Evolutionary conservation across 2,888 invertebrate species (phyloP).

Genomic region (Isoperla grammatica): DNA sequence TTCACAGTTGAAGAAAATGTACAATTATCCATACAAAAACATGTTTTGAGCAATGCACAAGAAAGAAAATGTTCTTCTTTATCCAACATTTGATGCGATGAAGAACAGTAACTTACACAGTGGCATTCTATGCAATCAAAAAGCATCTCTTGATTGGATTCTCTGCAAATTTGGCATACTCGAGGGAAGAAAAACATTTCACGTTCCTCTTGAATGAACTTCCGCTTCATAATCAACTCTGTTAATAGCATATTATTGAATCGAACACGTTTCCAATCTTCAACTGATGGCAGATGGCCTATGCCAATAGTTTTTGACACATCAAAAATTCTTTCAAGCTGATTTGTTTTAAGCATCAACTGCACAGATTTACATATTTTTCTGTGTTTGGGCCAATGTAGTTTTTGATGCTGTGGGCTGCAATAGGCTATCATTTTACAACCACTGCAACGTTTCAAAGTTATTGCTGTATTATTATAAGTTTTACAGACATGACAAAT

Average conservation of each 20-base stretch:
- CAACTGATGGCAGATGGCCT: neutral
- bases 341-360: conserved; percentile 30
- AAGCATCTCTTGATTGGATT: conserved; percentile 25
- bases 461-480: conserved; percentile 28
- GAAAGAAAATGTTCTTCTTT: conserved; percentile 28
- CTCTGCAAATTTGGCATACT: conserved; percentile 36
- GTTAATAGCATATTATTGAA: conserved; percentile 30
- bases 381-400: conserved; percentile 41
- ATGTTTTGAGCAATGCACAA: conserved; percentile 34
- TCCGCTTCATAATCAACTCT: conserved; percentile 32
- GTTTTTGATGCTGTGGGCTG: conserved; percentile 39
- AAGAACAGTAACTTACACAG: conserved; percentile 27
- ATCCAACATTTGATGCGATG: conserved; percentile 23
- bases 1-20: conserved; percentile 24
- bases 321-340: conserved; percentile 28
- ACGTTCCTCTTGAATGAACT: conserved; percentile 34
- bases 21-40: conserved; percentile 35
- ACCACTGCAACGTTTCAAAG: conserved; percentile 39
- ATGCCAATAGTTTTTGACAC: conserved; percentile 19
- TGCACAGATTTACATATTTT: conserved; percentile 37
- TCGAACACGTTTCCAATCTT: conserved; percentile 30
- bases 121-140: conserved; percentile 28
- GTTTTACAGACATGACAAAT: conserved; percentile 42
- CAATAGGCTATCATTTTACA: conserved; percentile 42
- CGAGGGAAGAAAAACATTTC: conserved; percentile 39